Conservation (phyloP, 1,140 invertebrate genomes). For the Periplaneta americana region DNA sequence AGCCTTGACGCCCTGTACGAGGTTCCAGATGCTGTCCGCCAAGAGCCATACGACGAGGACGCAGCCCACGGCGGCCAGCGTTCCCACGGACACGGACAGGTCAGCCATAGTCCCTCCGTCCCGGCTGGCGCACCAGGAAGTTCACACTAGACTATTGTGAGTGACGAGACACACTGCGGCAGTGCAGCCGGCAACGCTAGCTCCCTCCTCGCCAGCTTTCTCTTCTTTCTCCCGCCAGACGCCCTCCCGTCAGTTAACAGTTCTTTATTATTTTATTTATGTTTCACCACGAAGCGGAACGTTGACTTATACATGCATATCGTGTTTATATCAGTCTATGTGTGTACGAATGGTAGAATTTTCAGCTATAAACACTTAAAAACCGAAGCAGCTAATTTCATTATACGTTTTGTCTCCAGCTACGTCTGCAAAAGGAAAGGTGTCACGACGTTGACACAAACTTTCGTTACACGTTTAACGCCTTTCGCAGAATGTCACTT, state of each 20-base stretch:
- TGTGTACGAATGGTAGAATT: too few species aligned
- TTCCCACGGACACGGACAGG: background rate
- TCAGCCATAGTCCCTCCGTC: background rate
- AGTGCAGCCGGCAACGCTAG: background rate
- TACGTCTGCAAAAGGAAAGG: too few species aligned
- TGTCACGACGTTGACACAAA: too few species aligned
- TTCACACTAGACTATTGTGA: background rate
- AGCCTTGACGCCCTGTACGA: background rate
- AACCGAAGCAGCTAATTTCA: too few species aligned
- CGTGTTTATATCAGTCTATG: too few species aligned
- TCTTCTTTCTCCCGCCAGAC: background rate
- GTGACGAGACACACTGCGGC: background rate
- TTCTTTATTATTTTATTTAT: background rate
- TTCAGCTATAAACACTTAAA: too few species aligned
- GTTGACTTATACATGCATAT: too few species aligned
- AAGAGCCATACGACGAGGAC: background rate
- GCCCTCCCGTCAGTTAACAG: too few species aligned
- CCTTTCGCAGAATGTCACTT: too few species aligned
- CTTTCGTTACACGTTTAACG: too few species aligned
- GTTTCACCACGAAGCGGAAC: background rate
- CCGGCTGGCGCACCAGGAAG: background rate
- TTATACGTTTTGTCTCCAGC: too few species aligned
- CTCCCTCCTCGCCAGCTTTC: background rate
- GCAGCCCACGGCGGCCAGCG: background rate
- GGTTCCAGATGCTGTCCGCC: slow-evolving; percentile 1